Percentiles rank a stretch among this genome's conserved stretches.
Conservation (phyloP, 2,113 vertebrate species). For the Ginglymostoma cirratum region DNA sequence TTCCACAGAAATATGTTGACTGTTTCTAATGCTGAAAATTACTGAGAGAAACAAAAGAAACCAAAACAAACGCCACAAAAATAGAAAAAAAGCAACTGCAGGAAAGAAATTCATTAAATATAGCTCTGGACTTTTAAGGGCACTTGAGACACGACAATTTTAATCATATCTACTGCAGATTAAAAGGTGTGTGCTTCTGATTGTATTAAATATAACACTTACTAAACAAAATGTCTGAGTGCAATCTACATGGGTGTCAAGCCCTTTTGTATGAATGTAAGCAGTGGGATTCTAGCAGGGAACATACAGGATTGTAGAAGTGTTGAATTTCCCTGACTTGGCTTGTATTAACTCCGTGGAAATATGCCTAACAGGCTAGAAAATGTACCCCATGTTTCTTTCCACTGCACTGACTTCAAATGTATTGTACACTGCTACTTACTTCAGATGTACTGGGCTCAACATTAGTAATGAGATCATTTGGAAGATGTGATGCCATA, state of each 20-base stretch:
- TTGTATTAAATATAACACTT: background rate
- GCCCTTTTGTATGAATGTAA: background rate
- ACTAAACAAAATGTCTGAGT: background rate
- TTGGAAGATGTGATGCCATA: background rate
- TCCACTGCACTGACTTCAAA: background rate
- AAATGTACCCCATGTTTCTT: background rate
- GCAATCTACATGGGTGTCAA: background rate
- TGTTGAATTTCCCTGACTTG: background rate
- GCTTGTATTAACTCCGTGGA: background rate
- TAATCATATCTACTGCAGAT: background rate
- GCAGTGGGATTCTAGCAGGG: background rate
- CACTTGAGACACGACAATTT: background rate
- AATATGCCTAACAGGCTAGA: background rate
- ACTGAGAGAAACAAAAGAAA: background rate
- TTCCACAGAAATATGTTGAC: background rate
- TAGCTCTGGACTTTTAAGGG: background rate
- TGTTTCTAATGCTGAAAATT: background rate
- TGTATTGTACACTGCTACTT: background rate
- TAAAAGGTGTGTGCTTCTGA: background rate
- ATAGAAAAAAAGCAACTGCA: background rate
- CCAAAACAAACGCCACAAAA: background rate
- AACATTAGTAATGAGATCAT: slow-evolving; percentile 23
- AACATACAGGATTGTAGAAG: background rate
- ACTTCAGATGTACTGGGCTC: background rate
- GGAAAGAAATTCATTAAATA: background rate